These are phyloP conservation scores for Pangasius mekongensis DNA, from an alignment of 2,797 vertebrate genomes.

Conservation along the genomic window DNA sequence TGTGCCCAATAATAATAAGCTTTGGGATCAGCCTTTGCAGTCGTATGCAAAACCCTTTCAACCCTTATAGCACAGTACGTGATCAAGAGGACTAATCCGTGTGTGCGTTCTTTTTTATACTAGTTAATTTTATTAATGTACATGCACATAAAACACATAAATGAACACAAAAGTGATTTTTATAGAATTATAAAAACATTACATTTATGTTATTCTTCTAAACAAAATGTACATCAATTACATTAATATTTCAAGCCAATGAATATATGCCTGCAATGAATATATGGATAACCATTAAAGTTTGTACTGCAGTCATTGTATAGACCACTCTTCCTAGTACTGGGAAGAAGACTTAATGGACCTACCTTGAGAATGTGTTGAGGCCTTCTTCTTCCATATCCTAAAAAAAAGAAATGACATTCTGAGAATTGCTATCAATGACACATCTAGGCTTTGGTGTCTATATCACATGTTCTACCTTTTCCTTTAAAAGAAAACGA, in stretches of 20 bases:
- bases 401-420: constrained; percentile 61
- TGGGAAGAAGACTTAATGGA: neutral
- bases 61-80: neutral
- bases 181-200: neutral
- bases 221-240: neutral
- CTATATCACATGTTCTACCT: neutral
- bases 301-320: neutral
- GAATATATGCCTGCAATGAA: neutral
- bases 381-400: constrained; percentile 81
- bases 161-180: neutral
- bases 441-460: neutral
- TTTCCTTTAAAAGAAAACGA: neutral
- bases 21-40: constrained; percentile 22
- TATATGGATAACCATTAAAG: neutral
- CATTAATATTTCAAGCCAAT: neutral
- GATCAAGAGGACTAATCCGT: constrained; percentile 6
- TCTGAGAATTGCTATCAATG: constrained; percentile 51
- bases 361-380: constrained; percentile 81
- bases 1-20: neutral
- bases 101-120: neutral
- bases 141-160: neutral
- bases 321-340: neutral
- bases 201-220: neutral
- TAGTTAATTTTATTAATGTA: neutral
- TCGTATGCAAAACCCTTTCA: constrained; percentile 23